phyloP scores from a whole-genome alignment of 2,797 vertebrate genomes.

The Apogon talboti region DNA sequence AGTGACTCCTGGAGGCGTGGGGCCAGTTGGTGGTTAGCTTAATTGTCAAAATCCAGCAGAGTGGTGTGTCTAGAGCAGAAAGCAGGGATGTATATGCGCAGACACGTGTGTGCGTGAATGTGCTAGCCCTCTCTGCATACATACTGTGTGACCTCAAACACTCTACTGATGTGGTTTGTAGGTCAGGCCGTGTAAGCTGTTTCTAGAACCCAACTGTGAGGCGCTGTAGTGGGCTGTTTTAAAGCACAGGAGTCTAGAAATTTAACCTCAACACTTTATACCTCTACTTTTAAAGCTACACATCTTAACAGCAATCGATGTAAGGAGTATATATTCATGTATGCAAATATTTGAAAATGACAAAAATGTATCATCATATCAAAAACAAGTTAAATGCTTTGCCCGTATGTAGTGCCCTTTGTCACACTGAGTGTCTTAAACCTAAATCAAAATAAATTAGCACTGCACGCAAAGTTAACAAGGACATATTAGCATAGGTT shows the following conservation, averaged over 20 bases:
- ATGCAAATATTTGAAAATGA: no score
- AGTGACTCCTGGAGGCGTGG: constrained; percentile 46
- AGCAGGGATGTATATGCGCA: constrained; percentile 36
- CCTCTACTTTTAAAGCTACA: background rate
- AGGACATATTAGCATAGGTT: background rate
- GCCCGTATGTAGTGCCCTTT: no score
- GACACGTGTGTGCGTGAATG: constrained; percentile 10
- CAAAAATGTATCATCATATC: no score
- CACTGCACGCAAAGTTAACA: background rate
- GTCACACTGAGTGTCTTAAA: background rate
- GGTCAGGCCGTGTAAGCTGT: constrained; percentile 53
- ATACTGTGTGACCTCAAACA: constrained; percentile 35
- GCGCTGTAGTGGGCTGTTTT: background rate
- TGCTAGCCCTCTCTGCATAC: constrained; percentile 5
- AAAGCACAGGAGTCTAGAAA: background rate
- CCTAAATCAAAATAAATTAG: background rate
- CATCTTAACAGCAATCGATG: no score
- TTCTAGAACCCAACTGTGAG: constrained; percentile 35
- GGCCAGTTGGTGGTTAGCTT: constrained; percentile 80
- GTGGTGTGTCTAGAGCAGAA: constrained; percentile 65
- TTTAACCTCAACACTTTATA: constrained; percentile 7
- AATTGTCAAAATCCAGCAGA: constrained; percentile 82
- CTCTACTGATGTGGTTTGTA: constrained; percentile 50
- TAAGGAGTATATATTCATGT: no score
- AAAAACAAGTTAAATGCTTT: no score